These are phyloP conservation scores for Xiphophorus hellerii DNA, from an alignment of 2,113 vertebrate species.

Conservation along the genomic window DNA sequence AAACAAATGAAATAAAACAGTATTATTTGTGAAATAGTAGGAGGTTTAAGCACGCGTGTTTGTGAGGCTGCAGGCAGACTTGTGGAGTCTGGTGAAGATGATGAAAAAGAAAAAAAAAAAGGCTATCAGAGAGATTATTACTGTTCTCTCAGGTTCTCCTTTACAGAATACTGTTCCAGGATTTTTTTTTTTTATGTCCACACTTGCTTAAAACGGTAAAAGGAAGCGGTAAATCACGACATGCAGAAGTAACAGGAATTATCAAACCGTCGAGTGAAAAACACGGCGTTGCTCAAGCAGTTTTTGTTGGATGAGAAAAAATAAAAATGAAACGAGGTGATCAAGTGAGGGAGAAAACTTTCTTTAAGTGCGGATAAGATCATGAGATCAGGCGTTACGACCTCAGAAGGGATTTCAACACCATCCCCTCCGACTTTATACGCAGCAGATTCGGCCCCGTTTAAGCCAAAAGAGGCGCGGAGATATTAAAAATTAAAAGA, in stretches of 20 bases:
- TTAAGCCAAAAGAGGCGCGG: neutral
- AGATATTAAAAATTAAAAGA: neutral
- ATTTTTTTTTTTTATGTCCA: conserved; percentile 40
- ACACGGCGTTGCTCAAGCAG: conserved; percentile 26
- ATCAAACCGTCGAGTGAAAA: conserved; percentile 36
- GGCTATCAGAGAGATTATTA: conserved; percentile 7
- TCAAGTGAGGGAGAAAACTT: conserved; percentile 27
- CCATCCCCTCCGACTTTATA: conserved; percentile 17
- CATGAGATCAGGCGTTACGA: too few species aligned
- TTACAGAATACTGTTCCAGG: neutral
- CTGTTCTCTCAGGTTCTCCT: neutral
- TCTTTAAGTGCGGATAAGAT: too few species aligned
- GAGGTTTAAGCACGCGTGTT: conserved; percentile 35
- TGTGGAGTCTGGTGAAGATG: neutral
- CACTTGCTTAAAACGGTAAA: conserved; percentile 20
- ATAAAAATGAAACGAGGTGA: conserved; percentile 56
- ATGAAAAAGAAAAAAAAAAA: conserved; percentile 2
- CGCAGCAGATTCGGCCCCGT: conserved; percentile 32
- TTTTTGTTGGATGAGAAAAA: conserved; percentile 30
- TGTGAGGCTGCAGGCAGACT: conserved; percentile 33
- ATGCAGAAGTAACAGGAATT: conserved; percentile 36
- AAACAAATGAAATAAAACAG: conserved; percentile 62
- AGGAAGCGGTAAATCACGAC: conserved; percentile 22
- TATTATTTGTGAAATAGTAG: conserved; percentile 64
- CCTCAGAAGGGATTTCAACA: too few species aligned